Evolutionary conservation across 2,113 vertebrate genomes (phyloP).

Genomic region (Dicaeum eximium): DNA sequence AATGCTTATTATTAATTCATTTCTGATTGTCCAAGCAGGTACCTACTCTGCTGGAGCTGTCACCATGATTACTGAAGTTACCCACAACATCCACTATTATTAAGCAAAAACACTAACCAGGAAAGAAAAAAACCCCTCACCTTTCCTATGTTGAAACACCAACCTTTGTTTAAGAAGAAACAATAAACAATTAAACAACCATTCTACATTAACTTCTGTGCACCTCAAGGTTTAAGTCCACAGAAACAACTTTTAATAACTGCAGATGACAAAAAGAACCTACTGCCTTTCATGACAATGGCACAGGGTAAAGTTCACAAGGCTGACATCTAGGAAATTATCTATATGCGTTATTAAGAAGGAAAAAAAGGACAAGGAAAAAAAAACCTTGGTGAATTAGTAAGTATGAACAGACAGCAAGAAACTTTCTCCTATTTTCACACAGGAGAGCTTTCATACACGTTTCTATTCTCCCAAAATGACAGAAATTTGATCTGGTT

Average conservation of each 20-base stretch:
- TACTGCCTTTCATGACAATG: neutral
- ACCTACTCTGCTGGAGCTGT: neutral
- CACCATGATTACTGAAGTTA: neutral
- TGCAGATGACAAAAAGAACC: neutral
- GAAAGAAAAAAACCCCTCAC: neutral
- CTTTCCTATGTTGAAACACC: neutral
- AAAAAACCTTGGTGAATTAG: neutral
- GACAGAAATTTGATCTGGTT: neutral
- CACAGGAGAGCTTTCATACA: neutral
- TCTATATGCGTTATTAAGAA: neutral
- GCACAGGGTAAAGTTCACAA: neutral
- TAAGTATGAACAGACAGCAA: neutral
- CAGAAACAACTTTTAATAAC: neutral
- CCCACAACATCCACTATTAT: neutral
- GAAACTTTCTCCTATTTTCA: neutral
- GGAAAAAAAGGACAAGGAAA: neutral
- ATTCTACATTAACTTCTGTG: neutral
- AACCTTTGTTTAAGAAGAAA: neutral
- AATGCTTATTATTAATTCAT: neutral
- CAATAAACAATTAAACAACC: neutral
- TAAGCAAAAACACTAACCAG: neutral
- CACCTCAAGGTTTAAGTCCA: neutral
- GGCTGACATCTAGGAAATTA: neutral
- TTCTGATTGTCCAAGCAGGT: neutral
- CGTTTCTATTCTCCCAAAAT: neutral